Evolutionary conservation across 2,797 vertebrate genomes (phyloP).

Genomic region (Xyrichtys novacula): DNA sequence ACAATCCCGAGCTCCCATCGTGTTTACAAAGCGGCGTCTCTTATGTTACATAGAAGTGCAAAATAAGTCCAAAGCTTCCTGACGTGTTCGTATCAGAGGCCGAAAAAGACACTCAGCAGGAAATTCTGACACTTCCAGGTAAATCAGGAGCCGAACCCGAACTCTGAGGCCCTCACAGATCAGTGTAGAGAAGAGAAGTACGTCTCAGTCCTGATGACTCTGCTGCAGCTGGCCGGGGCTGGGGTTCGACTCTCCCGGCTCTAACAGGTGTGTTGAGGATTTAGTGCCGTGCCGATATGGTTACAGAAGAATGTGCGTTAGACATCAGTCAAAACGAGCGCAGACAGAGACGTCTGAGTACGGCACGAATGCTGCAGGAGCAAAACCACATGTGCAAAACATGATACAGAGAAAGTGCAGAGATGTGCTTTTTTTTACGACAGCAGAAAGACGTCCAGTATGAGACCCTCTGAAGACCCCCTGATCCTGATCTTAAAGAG

Average conservation of each 20-base stretch:
- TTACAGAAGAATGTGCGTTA: conserved; percentile 49
- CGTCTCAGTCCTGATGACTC: not conserved
- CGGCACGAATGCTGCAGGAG: conserved; percentile 15
- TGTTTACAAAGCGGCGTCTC: conserved; percentile 68
- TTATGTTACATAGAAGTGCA: conserved; percentile 53
- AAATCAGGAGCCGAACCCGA: no score
- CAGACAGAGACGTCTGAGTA: conserved; percentile 37
- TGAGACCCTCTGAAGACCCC: conserved; percentile 21
- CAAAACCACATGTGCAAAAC: conserved; percentile 53
- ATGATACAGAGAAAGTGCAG: conserved; percentile 42
- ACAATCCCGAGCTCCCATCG: conserved; percentile 76
- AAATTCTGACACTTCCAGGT: not conserved
- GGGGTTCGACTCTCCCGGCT: conserved; percentile 34
- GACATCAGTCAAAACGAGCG: conserved; percentile 54
- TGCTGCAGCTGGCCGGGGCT: no score
- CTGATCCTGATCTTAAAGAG: not conserved
- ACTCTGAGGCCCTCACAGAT: no score
- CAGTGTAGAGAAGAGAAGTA: conserved; percentile 11
- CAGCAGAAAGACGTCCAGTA: conserved; percentile 25
- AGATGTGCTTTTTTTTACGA: conserved; percentile 27
- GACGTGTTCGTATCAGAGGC: not conserved
- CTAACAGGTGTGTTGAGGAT: conserved; percentile 67
- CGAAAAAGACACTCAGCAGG: not conserved
- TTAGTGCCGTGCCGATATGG: conserved; percentile 40
- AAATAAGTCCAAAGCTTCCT: conserved; percentile 18